Evolutionary conservation across 2,113 vertebrate species (phyloP).

Genomic region (Butastur rufipennis): DNA sequence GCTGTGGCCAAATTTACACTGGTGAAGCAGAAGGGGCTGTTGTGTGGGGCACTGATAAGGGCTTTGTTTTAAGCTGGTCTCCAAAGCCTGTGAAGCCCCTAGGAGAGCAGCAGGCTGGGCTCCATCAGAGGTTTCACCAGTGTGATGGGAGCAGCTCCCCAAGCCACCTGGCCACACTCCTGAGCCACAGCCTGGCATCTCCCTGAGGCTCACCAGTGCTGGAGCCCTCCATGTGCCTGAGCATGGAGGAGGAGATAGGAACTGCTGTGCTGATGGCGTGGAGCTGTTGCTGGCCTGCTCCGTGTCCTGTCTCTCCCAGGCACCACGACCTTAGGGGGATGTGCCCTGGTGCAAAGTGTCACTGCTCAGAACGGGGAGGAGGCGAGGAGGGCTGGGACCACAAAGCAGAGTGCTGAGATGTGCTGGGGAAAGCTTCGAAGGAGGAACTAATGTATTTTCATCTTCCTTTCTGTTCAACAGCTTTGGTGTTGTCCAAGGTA

Average conservation of each 20-base stretch:
- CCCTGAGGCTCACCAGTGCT: neutral
- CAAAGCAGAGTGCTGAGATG: neutral
- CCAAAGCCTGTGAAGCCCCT: neutral
- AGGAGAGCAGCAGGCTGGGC: neutral
- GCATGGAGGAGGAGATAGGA: neutral
- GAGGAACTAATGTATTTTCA: neutral
- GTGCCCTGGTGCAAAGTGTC: neutral
- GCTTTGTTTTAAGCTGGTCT: neutral
- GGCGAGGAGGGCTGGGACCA: neutral
- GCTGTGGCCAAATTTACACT: neutral
- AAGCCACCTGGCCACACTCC: neutral
- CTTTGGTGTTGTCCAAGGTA: neutral
- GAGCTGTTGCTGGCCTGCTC: neutral
- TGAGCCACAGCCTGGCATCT: neutral
- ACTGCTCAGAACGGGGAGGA: neutral
- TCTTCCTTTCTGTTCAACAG: neutral
- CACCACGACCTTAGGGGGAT: accelerated
- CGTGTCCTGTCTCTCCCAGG: accelerated
- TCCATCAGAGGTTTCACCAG: neutral
- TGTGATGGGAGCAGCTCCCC: neutral
- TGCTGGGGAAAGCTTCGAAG: neutral
- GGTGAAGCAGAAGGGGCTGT: neutral
- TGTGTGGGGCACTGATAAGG: neutral
- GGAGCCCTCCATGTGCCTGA: neutral
- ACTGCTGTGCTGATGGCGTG: neutral